Evolutionary conservation across 2,797 vertebrate genomes (phyloP).

Genomic region (Nannoperca australis): DNA sequence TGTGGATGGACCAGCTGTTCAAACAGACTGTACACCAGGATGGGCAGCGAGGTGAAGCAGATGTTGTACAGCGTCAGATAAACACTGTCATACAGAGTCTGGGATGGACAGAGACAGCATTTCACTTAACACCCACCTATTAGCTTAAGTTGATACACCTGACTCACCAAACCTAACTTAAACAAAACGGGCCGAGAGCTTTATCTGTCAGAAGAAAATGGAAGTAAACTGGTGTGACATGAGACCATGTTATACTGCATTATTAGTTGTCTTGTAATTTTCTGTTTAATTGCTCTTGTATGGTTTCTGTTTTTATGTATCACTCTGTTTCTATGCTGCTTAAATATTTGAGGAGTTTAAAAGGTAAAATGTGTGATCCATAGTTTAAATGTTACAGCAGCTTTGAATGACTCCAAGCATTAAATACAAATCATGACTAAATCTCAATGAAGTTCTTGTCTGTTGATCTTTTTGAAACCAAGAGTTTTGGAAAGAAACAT

Average conservation of each 20-base stretch:
- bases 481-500: background rate
- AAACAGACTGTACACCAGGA: slow-evolving; percentile 98
- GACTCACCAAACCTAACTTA: background rate
- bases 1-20: slow-evolving; percentile 98
- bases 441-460: background rate
- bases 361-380: background rate
- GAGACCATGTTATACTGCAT: background rate
- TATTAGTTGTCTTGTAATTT: too few species aligned
- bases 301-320: too few species aligned
- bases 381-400: background rate
- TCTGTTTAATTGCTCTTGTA: too few species aligned
- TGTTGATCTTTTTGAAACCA: background rate
- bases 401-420: background rate
- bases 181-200: background rate
- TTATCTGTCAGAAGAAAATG: background rate
- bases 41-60: slow-evolving; percentile 99
- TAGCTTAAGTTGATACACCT: background rate
- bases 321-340: too few species aligned
- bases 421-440: background rate
- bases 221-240: background rate
- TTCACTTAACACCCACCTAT: slow-evolving; percentile 42
- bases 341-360: background rate
- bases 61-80: slow-evolving; percentile 99
- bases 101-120: slow-evolving; percentile 55
- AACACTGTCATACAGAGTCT: slow-evolving; percentile 99